phyloP scores from a whole-genome alignment of 2,888 invertebrate species.

The Brachypalpus laphriformis region DNA sequence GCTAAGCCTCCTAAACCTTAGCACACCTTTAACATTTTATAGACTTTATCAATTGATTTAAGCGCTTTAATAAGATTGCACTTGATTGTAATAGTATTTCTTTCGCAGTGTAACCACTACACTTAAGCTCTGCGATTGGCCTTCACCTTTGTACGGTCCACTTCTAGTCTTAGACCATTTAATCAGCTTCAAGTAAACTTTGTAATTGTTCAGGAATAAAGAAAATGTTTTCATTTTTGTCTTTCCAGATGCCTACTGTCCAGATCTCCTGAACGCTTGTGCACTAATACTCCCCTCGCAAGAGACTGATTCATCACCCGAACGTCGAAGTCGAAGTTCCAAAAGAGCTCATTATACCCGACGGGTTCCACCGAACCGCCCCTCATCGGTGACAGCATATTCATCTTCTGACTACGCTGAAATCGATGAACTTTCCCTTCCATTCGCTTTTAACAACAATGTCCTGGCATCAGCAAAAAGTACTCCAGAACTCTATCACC shows the following conservation, averaged over 20 bases:
- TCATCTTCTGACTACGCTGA: conserved; percentile 80
- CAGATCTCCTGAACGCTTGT: conserved; percentile 81
- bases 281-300: conserved; percentile 79
- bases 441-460: conserved; percentile 42
- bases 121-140: no score
- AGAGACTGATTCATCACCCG: conserved; percentile 79
- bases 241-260: conserved; percentile 81
- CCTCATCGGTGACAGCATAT: conserved; percentile 38
- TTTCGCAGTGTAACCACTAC: no score
- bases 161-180: no score
- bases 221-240: background rate
- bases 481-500: conserved; percentile 76
- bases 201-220: no score
- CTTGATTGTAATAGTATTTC: no score
- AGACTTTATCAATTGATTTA: no score
- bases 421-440: conserved; percentile 77
- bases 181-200: no score
- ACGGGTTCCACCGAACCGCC: conserved; percentile 68
- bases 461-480: conserved; percentile 75
- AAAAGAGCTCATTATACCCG: conserved; percentile 45
- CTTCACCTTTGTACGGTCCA: no score
- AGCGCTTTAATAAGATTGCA: no score
- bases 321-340: conserved; percentile 76
- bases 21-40: no score
- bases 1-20: no score